Conservation (phyloP, 1,140 invertebrate species). For the Bombus picipes region DNA sequence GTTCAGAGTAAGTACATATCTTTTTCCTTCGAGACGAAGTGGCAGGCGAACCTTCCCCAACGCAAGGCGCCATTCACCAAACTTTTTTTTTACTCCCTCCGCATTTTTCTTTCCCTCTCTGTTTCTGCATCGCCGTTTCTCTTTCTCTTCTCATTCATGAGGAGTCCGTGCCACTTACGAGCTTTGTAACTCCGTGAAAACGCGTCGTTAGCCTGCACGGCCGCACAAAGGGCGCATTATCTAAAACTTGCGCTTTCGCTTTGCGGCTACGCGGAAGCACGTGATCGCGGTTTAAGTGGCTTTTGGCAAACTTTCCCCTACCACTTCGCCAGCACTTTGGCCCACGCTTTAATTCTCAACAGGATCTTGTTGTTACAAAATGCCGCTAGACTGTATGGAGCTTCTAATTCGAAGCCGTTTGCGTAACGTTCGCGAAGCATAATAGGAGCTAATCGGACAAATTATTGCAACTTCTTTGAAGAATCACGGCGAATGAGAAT, state of each 20-base stretch:
- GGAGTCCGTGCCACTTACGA: background rate
- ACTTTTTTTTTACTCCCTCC: background rate
- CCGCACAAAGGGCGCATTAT: slow-evolving; percentile 41
- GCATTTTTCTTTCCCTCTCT: background rate
- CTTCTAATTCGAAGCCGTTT: slow-evolving; percentile 1
- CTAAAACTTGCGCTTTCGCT: slow-evolving; percentile 35
- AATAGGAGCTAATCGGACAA: background rate
- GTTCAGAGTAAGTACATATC: background rate
- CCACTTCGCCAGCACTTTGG: background rate
- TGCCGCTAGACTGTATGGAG: background rate
- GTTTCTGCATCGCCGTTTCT: background rate
- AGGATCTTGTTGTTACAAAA: slow-evolving; percentile 19
- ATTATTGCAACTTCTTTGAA: background rate
- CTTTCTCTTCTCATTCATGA: slow-evolving; percentile 14
- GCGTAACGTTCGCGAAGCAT: background rate
- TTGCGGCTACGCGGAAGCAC: slow-evolving; percentile 18
- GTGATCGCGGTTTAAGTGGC: slow-evolving; percentile 41
- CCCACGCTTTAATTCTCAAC: slow-evolving; percentile 27
- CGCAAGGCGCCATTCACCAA: slow-evolving; percentile 19
- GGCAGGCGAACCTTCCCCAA: background rate
- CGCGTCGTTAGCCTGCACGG: slow-evolving; percentile 21
- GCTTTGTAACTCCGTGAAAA: slow-evolving; percentile 31
- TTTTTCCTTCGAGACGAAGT: slow-evolving; percentile 15
- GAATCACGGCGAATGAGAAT: background rate
- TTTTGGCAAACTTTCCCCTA: slow-evolving; percentile 40